Evolutionary conservation across 2,797 vertebrate genomes (phyloP), one percentile per base, ranked within the genome.

Genomic region (Clarias pachynema): DNA sequence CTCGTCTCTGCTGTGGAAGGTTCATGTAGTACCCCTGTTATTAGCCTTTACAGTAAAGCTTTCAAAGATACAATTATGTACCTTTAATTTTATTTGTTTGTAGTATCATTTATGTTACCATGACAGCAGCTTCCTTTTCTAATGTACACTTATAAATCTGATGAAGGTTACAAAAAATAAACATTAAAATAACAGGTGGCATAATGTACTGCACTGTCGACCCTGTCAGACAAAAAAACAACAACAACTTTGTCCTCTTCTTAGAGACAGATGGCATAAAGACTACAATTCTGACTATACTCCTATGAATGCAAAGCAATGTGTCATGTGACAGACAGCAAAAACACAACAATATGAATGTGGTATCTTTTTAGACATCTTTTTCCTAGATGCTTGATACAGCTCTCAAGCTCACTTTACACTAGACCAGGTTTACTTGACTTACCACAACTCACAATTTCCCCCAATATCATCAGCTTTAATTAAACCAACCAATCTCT

Each of bases 191-290:
- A 53, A 40, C 78, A 79, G 60, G 44, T 65, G 77, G 77, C 14
- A 40, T 62, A 79, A 26, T 53, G 62, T 34, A 79, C 62, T 40
- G 59, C 75, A 40, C 24, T 40, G 59, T 7, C 14, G 18, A 24
- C 75, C 24, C 10, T 44, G 18, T 4, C 12, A n/a, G 22, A 15
- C 34, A 24, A 62, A 29, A n/a, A 24, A 63, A 3, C 14, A 24
- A 62, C 26, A n/a, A 24, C 44, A 3, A 6, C 37, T 40, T 57
- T 63, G 77, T 79, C 22, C 59, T 63, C 34, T 3, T 49, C 78
- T 65, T 26, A 18, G 3, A 79, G n/a, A 79, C 79, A 81, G 79
- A 53, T 69, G 65, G 65, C 63, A 57, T 81, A 69, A 56, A 81
- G 60, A 79, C 26, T 65, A 29, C 16, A 49, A 26, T 79, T 29